phyloP scores from a whole-genome alignment of 2,797 vertebrate species.

The Rhinatrema bivittatum region DNA sequence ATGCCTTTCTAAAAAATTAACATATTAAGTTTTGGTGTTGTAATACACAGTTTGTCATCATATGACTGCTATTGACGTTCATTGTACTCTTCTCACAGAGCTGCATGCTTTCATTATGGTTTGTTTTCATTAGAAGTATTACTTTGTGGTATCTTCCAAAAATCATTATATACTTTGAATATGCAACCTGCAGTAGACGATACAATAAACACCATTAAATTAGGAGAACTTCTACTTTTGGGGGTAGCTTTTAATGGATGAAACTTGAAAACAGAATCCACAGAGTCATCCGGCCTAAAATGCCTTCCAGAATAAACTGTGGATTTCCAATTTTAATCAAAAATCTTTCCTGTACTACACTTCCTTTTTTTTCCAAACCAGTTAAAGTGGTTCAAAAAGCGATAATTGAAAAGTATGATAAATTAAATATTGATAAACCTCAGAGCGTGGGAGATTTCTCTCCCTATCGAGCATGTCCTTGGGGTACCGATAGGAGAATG shows the following conservation, averaged over 20 bases:
- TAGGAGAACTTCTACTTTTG: slow-evolving; percentile 12
- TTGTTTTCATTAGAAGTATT: slow-evolving; percentile 51
- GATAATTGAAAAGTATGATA: background rate
- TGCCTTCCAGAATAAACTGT: slow-evolving; percentile 1
- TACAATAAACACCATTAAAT: slow-evolving; percentile 34
- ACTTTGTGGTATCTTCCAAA: slow-evolving; percentile 51
- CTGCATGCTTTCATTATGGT: too few relatives aligned
- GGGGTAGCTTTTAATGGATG: background rate
- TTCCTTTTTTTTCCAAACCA: background rate
- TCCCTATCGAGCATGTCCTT: too few relatives aligned
- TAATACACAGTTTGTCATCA: too few relatives aligned
- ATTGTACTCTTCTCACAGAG: too few relatives aligned
- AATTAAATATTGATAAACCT: fast-evolving
- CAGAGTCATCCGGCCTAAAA: background rate
- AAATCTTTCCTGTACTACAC: background rate
- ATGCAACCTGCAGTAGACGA: slow-evolving; percentile 34
- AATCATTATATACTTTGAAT: slow-evolving; percentile 60
- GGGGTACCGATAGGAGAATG: fast-evolving
- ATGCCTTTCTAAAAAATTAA: too few relatives aligned
- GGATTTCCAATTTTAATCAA: background rate
- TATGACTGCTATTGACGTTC: too few relatives aligned
- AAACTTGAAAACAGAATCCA: background rate
- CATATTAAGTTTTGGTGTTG: too few relatives aligned
- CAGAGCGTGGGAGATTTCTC: background rate
- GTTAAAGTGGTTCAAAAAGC: background rate